Evolutionary conservation across 2,888 invertebrate genomes (phyloP).

Genomic region (Strigamia transsilvanica): DNA sequence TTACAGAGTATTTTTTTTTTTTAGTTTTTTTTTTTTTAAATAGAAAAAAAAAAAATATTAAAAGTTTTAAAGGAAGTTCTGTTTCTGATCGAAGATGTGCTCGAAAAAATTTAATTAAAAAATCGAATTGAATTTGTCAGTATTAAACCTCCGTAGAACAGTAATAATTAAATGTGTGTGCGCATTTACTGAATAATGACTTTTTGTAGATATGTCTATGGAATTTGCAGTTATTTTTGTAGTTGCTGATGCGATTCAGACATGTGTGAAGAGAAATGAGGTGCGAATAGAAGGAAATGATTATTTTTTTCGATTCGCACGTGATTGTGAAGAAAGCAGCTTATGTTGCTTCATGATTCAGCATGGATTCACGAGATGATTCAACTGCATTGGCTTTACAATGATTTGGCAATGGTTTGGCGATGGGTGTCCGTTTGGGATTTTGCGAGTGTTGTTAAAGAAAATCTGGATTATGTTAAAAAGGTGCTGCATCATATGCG

Average conservation of each 20-base stretch:
- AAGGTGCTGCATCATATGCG: slow-evolving; percentile 37
- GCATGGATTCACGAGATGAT: slow-evolving; percentile 39
- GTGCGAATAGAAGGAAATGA: slow-evolving; percentile 37
- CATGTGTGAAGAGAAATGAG: slow-evolving; percentile 23
- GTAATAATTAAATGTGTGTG: too few species aligned
- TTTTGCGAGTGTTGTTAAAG: slow-evolving; percentile 22
- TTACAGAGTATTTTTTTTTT: too few species aligned
- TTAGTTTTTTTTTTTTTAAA: neutral
- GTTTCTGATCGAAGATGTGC: too few species aligned
- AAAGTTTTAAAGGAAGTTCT: too few species aligned
- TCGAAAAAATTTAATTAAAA: too few species aligned
- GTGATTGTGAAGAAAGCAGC: slow-evolving; percentile 49
- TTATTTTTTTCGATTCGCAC: slow-evolving; percentile 45
- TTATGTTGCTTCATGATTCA: slow-evolving; percentile 49
- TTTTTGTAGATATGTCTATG: too few species aligned
- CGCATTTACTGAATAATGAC: too few species aligned
- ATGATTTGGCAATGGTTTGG: slow-evolving; percentile 10
- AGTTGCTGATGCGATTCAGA: neutral
- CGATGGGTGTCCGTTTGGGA: slow-evolving; percentile 22
- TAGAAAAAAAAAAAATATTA: too few species aligned
- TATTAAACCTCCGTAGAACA: too few species aligned
- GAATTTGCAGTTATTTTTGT: neutral
- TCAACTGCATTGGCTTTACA: slow-evolving; percentile 26
- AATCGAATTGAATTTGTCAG: too few species aligned
- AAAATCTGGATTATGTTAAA: slow-evolving; percentile 49